A percentile compares a stretch with the other conserved stretches of the same genome.
These are phyloP conservation scores for Musca vetustissima DNA, from an alignment of 1,140 invertebrate genomes.

Conservation along the genomic window DNA sequence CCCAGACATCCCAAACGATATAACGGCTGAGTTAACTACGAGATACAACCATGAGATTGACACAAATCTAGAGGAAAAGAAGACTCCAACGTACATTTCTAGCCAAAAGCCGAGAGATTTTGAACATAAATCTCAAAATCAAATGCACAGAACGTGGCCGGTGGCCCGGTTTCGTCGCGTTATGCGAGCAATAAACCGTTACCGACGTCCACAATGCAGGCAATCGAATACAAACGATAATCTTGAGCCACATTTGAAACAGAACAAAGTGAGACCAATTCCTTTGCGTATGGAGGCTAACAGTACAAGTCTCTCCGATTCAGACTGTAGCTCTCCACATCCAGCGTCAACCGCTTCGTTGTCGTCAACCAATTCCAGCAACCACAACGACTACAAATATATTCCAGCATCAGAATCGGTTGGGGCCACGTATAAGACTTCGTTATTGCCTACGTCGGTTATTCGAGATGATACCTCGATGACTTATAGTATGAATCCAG, in stretches of 20 bases:
- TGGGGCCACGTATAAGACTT: slow-evolving; percentile 35
- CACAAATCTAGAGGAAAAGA: slow-evolving; percentile 29
- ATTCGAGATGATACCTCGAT: slow-evolving; percentile 48
- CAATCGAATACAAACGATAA: slow-evolving; percentile 15
- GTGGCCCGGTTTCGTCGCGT: slow-evolving; percentile 43
- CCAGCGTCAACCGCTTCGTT: slow-evolving; percentile 1
- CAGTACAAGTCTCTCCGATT: not conserved
- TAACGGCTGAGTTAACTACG: slow-evolving; percentile 41
- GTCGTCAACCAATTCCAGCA: not conserved
- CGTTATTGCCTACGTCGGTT: slow-evolving; percentile 50
- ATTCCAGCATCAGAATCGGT: no score
- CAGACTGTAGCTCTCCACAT: slow-evolving; percentile 2
- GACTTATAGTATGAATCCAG: slow-evolving; percentile 35
- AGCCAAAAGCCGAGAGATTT: slow-evolving; percentile 33
- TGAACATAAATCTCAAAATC: slow-evolving; percentile 41
- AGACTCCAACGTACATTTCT: slow-evolving; percentile 31
- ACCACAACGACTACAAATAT: slow-evolving; percentile 32
- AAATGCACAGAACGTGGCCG: slow-evolving; percentile 32
- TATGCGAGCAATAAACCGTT: slow-evolving; percentile 49
- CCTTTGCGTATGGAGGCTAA: slow-evolving; percentile 31
- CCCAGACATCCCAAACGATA: slow-evolving; percentile 58
- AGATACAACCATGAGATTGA: slow-evolving; percentile 32
- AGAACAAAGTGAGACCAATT: slow-evolving; percentile 53
- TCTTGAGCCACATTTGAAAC: slow-evolving; percentile 35
- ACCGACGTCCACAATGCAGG: slow-evolving; percentile 39